Base-by-base conservation (phyloP, 2,888 invertebrate species). In the Mactromeris polynyma region DNA sequence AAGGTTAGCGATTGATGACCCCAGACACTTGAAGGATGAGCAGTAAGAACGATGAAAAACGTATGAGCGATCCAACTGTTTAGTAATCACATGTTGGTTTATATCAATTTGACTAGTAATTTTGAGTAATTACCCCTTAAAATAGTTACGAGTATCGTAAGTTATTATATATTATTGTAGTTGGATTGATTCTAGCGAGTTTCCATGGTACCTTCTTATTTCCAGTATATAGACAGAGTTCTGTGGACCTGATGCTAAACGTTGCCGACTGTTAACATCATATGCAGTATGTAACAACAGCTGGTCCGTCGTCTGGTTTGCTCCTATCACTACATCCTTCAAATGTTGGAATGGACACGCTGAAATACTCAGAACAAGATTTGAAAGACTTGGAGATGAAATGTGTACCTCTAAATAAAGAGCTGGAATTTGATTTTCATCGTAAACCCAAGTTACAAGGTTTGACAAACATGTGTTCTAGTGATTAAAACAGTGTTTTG, bases 361-460 rank as follows among this genome's bases (percentile, higher is more conserved):
- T 69, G 14, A 83, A 42, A 69, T 69, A 83, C 83, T 83, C 69
- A 19, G 83, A 83, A 54, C 69, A 83, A 31, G 69, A 54, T 40
- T 69, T 83, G 2, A 83, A 26, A 69, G 83, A 83, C 26, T 83
- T 69, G n/a, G 83, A 98, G 83, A 99, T 98, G 98, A 97, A 97
- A 85, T 97, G 97, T 83, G 98, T 98, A 26, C 97, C 97, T 84
- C 98, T 98, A 1, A 98, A 98, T 46, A 98, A 98, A 94, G 98
- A 98, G 54, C 97, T 98, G 93, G 98, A 98, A 0, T 99, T 99
- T 97, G 98, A 98, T 89, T 99, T 99, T 97, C 98, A n/a, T n/a
- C n/a, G n/a, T n/a, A 98, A 97, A 97, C 94, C 96, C 96, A 0
- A 94, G 97, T 86, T 97, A 97, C 83, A 96, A 96, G 95, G 97